Evolutionary conservation across 1,140 invertebrate genomes (phyloP).

Genomic region (Sitophilus oryzae): DNA sequence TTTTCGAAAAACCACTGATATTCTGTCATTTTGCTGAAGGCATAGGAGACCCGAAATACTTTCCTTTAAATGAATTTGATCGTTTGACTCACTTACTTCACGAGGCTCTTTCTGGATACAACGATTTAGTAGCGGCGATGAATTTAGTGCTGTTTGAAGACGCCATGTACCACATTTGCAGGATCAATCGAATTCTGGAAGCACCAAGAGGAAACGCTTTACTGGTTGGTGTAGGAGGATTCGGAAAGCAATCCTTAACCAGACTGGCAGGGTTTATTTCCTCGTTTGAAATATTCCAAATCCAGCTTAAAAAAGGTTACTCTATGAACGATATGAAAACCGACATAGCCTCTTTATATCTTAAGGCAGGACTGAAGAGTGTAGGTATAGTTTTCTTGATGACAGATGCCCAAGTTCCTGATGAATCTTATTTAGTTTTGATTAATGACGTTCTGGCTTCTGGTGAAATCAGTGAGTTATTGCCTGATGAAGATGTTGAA

Average conservation of each 20-base stretch:
- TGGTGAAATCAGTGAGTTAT: slow-evolving; percentile 87
- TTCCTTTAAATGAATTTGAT: slow-evolving; percentile 66
- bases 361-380: slow-evolving; percentile 83
- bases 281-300: slow-evolving; percentile 83
- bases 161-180: slow-evolving; percentile 85
- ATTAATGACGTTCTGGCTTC: slow-evolving; percentile 92
- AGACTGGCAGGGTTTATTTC: slow-evolving; percentile 84
- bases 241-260: slow-evolving; percentile 88
- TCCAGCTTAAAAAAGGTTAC: slow-evolving; percentile 86
- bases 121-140: slow-evolving; percentile 81
- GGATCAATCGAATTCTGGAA: slow-evolving; percentile 90
- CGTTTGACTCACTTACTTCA: slow-evolving; percentile 69
- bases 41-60: slow-evolving; percentile 87
- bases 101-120: slow-evolving; percentile 80
- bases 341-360: slow-evolving; percentile 77
- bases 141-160: slow-evolving; percentile 94
- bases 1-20: slow-evolving; percentile 69
- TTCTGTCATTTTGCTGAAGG: slow-evolving; percentile 89
- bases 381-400: slow-evolving; percentile 85
- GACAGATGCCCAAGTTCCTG: slow-evolving; percentile 88
- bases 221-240: slow-evolving; percentile 89
- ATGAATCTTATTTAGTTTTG: slow-evolving; percentile 86
- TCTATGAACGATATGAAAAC: slow-evolving; percentile 73
- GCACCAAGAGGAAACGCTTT: slow-evolving; percentile 86
- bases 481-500: slow-evolving; percentile 87